Evolutionary conservation across 2,113 vertebrate genomes (phyloP).

Genomic region (Planiliza haematocheilus): DNA sequence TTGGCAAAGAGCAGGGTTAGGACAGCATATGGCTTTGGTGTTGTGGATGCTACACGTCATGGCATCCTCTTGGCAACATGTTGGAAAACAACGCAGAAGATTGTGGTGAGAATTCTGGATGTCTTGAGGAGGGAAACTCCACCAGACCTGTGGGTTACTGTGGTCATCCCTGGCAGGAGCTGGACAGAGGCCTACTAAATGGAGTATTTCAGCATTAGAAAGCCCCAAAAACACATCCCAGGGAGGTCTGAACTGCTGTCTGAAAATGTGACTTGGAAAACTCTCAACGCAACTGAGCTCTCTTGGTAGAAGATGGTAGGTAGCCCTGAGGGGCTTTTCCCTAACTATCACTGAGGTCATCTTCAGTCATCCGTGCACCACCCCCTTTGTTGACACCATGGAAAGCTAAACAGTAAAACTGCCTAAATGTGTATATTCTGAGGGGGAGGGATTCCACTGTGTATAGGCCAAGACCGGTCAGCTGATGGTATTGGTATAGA

Average conservation of each 20-base stretch:
- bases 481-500: slow-evolving; percentile 44
- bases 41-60: slow-evolving; percentile 35
- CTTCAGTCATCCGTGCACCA: slow-evolving; percentile 16
- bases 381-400: slow-evolving; percentile 35
- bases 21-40: slow-evolving; percentile 36
- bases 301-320: slow-evolving; percentile 45
- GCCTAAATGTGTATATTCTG: slow-evolving; percentile 33
- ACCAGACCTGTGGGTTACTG: slow-evolving; percentile 56
- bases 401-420: slow-evolving; percentile 54
- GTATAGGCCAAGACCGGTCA: slow-evolving; percentile 39
- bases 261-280: slow-evolving; percentile 57
- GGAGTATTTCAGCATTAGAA: slow-evolving; percentile 36
- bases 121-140: slow-evolving; percentile 47
- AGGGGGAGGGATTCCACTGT: slow-evolving; percentile 23
- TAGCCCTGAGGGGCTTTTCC: slow-evolving; percentile 57
- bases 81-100: slow-evolving; percentile 49
- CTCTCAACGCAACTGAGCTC: slow-evolving; percentile 31
- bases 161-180: slow-evolving; percentile 55
- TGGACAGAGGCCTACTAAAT: slow-evolving; percentile 51
- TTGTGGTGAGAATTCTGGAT: slow-evolving; percentile 51
- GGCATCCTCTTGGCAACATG: slow-evolving; percentile 48
- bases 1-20: slow-evolving; percentile 32
- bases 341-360: slow-evolving; percentile 47
- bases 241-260: slow-evolving; percentile 62
- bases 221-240: slow-evolving; percentile 30